Base-by-base conservation (phyloP, 2,113 vertebrate species). In the Piprites chloris region DNA sequence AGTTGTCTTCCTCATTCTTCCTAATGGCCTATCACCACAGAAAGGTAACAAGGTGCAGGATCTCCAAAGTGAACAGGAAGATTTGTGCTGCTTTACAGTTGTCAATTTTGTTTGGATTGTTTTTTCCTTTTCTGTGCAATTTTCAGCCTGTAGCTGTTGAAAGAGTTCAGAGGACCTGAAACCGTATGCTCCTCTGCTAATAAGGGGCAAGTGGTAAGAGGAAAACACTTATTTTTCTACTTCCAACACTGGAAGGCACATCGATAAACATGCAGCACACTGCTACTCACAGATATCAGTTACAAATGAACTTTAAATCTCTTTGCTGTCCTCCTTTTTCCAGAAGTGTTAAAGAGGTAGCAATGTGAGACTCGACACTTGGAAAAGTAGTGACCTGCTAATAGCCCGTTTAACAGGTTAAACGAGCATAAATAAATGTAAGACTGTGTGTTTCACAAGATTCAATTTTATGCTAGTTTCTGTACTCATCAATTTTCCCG, bases 381-480 rank as follows among this genome's bases (percentile, higher is more conserved):
- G 62, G 58, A 62, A 93, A 93, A 95, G 39, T 92, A 89, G 89
- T 65, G 13, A 39, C 11, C 68, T 52, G 23, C 80, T 95, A 92
- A 93, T 41, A 55, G 80, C 21, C 89, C 52, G 86, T 90, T 95
- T 79, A 91, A 61, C 58, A 69, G 27, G 56, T 76, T 56, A 87
- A 95, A 93, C 44, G 63, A 79, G 28, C 66, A 85, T 89, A 91
- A 85, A 93, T 93, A 93, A 91, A 68, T 11, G 66, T 59, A 42
- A 11, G 67, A 83, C 76, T 58, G 23, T 46, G 35, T 89, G 76
- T 71, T 89, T 77, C 83, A 87, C 65, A 47, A 75, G 73, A 52
- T 72, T 91, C 84, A 78, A 75, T 87, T 86, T 92, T 83, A 74
- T 92, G 58, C 21, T 84, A 37, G n/a, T 72, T 88, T 76, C 92